Evolutionary conservation across 1,140 invertebrate genomes (phyloP), one percentile per base, ranked within the genome.

Genomic region (Ganaspis sp.): DNA sequence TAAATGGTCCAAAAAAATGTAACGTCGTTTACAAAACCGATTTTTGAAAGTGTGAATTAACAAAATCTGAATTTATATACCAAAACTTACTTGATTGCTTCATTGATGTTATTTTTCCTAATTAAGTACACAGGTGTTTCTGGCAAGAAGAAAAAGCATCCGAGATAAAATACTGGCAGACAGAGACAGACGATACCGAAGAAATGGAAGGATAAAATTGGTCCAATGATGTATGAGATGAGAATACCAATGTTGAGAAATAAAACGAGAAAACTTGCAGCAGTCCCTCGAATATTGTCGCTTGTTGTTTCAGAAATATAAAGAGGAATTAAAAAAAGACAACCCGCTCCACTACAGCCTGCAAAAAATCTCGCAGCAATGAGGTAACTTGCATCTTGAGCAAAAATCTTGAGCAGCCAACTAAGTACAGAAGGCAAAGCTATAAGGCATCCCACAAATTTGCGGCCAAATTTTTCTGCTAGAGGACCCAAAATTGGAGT

Each of bases 231-330:
- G 81, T 93, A 95, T 23, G 92, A 91, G 1, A 90, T 8, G 0
- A 94, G 80, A 37, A 94, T 92, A 0, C 94, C 94, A 6, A 92
- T 80, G 58, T 93, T 94, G 15, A 94, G 86, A 4, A 90, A 85
- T 15, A 95, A 86, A 0, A 89, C 80, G 37, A 92, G 3, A 6
- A 93, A 85, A 6, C 93, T 92, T 2, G 93, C 92, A 3, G 94
- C 74, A 34, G 91, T 86, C 0, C 94, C 94, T 42, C 94, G 85
- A 9, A 92, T 90, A n/a, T 89, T 87, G 42, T 92, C 91, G 4
- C 92, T 89, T 0, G 93, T 88, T 0, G 93, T 93, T 86, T 95
- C 94, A 4, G 92, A 90, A 0, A 94, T 87, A 81, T 95, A 95
- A 2, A 93, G 84, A 0, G 94, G 92, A 0, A 89, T 85, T 15